phyloP scores from a whole-genome alignment of 2,888 invertebrate species.

The Brachylomia viminalis region DNA sequence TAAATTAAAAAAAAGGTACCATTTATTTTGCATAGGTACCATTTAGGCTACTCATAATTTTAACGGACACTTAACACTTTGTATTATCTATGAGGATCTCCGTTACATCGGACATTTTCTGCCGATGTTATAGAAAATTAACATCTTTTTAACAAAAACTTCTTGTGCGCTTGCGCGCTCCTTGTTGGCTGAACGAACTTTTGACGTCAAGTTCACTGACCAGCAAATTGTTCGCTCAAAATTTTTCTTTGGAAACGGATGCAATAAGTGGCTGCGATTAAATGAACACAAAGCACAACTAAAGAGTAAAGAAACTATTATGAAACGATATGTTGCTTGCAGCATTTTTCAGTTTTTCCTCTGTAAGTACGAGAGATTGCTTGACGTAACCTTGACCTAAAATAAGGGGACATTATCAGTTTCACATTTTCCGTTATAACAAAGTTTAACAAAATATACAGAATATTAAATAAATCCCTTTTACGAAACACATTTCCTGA shows the following conservation, averaged over 20 bases:
- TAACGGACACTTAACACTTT: neutral
- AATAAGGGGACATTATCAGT: too few relatives aligned
- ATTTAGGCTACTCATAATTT: too few relatives aligned
- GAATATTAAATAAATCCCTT: conserved; percentile 18
- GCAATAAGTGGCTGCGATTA: neutral
- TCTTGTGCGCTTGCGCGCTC: neutral
- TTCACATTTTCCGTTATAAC: neutral
- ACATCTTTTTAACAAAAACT: neutral
- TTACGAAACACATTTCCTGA: neutral
- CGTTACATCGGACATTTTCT: neutral
- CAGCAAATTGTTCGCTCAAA: neutral
- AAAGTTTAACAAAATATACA: neutral
- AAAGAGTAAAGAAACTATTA: too few relatives aligned
- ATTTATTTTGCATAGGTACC: too few relatives aligned
- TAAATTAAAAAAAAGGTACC: too few relatives aligned
- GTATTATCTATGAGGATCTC: neutral
- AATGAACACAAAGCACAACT: neutral
- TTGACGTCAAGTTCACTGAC: neutral
- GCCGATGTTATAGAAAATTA: neutral
- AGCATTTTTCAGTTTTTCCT: neutral
- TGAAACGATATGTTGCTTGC: neutral
- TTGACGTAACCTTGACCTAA: neutral
- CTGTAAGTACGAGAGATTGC: neutral
- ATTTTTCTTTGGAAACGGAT: neutral
- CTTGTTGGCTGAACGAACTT: too few relatives aligned